Evolutionary conservation across 2,113 vertebrate species (phyloP).

Genomic region (Hyla sarda): DNA sequence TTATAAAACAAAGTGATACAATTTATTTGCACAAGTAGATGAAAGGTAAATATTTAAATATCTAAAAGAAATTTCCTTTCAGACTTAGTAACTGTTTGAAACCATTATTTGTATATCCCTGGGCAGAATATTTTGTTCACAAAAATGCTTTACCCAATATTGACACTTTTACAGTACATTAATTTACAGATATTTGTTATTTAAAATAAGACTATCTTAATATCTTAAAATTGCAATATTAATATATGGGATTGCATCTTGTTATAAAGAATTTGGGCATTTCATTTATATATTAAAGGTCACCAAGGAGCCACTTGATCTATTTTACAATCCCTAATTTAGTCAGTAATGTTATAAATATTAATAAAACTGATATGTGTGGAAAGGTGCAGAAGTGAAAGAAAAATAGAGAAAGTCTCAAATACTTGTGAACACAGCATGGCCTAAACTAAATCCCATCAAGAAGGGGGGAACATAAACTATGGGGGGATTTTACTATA

Average conservation of each 20-base stretch:
- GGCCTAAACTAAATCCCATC: too few relatives aligned
- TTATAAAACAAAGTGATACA: constrained; percentile 23
- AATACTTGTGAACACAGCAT: too few relatives aligned
- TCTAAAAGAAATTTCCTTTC: constrained; percentile 8
- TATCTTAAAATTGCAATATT: neutral
- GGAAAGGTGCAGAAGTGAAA: too few relatives aligned
- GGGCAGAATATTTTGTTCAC: neutral
- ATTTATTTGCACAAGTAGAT: constrained; percentile 25
- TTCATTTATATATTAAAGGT: neutral
- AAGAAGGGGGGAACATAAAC: too few relatives aligned
- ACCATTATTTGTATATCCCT: neutral
- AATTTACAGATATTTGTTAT: neutral
- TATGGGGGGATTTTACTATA: too few relatives aligned
- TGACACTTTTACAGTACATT: neutral
- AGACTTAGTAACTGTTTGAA: neutral
- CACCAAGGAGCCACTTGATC: neutral
- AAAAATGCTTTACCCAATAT: neutral
- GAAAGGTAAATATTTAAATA: constrained; percentile 43
- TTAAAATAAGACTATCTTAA: neutral
- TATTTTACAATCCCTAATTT: neutral
- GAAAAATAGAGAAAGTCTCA: too few relatives aligned
- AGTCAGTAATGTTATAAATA: too few relatives aligned
- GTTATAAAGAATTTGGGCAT: neutral
- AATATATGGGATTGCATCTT: neutral
- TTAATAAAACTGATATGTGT: too few relatives aligned